These are phyloP conservation scores for Meghimatium bilineatum DNA, from an alignment of 2,888 invertebrate species.

Conservation along the genomic window DNA sequence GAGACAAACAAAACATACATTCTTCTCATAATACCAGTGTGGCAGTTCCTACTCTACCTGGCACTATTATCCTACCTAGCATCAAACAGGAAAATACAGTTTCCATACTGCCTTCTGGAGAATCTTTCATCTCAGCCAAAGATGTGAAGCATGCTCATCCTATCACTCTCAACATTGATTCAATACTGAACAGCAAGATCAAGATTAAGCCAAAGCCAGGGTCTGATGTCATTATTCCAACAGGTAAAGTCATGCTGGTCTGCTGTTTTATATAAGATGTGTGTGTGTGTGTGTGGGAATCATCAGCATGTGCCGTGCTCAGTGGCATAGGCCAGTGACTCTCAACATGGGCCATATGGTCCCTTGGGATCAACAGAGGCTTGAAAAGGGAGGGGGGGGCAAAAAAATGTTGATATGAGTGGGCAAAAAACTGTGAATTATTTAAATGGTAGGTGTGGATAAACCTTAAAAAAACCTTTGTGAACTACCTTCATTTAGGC, in stretches of 20 bases:
- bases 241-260: slow-evolving; percentile 35
- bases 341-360: too few relatives aligned
- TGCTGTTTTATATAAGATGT: too few relatives aligned
- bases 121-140: neutral
- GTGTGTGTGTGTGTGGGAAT: too few relatives aligned
- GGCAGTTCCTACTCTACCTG: neutral
- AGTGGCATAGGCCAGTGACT: too few relatives aligned
- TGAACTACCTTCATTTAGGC: too few relatives aligned
- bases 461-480: too few relatives aligned
- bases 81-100: slow-evolving; percentile 11
- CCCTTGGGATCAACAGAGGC: too few relatives aligned
- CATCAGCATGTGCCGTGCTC: too few relatives aligned
- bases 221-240: slow-evolving; percentile 23
- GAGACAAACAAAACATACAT: neutral
- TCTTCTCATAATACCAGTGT: neutral
- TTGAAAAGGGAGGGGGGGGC: too few relatives aligned
- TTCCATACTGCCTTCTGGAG: slow-evolving; percentile 6
- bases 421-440: too few relatives aligned
- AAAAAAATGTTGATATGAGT: too few relatives aligned
- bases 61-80: slow-evolving; percentile 16
- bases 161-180: slow-evolving; percentile 52
- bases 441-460: too few relatives aligned
- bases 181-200: slow-evolving; percentile 69
- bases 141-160: neutral
- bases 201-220: slow-evolving; percentile 71